Evolutionary conservation across 1,140 invertebrate genomes (phyloP).

Genomic region (Arctopsyche grandis): DNA sequence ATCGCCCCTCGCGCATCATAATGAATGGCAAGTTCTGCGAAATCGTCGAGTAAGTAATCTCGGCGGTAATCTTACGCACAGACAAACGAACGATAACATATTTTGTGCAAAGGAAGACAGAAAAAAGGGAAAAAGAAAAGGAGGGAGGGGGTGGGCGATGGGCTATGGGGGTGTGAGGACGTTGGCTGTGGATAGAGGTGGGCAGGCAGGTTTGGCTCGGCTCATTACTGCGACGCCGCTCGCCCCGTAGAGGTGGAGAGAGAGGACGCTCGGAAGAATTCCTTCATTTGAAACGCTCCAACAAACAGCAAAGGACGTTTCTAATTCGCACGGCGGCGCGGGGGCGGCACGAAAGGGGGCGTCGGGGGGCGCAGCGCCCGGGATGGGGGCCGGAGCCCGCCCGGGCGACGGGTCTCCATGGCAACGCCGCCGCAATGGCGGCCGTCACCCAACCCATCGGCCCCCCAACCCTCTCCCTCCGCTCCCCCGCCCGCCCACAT

Average conservation of each 20-base stretch:
- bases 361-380: not conserved
- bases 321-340: conserved; percentile 49
- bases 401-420: conserved; percentile 53
- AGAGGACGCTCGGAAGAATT: conserved; percentile 53
- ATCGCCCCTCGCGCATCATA: conserved; percentile 40
- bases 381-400: conserved; percentile 36
- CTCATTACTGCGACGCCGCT: conserved; percentile 24
- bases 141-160: not conserved
- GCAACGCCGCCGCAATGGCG: conserved; percentile 55
- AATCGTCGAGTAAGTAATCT: too few relatives aligned
- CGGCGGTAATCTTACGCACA: too few relatives aligned
- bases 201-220: not conserved
- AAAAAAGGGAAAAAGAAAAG: not conserved
- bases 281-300: conserved; percentile 55
- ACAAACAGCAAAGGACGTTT: conserved; percentile 55
- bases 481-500: conserved; percentile 26
- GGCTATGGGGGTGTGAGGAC: not conserved
- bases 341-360: conserved; percentile 21
- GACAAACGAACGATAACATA: conserved; percentile 20
- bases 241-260: not conserved
- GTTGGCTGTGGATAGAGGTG: not conserved
- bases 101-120: not conserved
- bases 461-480: conserved; percentile 7
- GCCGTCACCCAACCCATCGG: conserved; percentile 36
- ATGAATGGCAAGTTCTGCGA: conserved; percentile 10